These are phyloP conservation scores for Octomys mimax DNA, from an alignment of 2,797 vertebrate species.

Conservation along the genomic window DNA sequence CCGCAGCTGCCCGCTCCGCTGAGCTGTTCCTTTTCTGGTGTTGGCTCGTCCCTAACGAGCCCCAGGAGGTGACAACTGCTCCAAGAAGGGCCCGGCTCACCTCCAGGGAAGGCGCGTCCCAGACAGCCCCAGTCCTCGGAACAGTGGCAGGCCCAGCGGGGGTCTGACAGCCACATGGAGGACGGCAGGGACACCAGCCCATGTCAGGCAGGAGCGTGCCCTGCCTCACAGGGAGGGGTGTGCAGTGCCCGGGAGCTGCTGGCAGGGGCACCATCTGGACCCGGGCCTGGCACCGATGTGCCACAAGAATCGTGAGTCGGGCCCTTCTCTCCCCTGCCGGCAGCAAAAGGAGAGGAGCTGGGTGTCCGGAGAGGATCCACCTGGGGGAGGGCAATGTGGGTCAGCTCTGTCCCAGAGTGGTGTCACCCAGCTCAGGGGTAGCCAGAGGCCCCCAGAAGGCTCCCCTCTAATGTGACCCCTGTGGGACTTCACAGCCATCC, in stretches of 20 bases:
- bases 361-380: slow-evolving; percentile 67
- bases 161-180: slow-evolving; percentile 75
- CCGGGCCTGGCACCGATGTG: neutral
- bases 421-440: neutral
- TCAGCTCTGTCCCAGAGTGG: too few species aligned
- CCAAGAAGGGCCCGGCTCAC: slow-evolving; percentile 78
- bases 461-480: neutral
- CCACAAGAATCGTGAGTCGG: slow-evolving; percentile 70
- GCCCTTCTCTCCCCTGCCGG: slow-evolving; percentile 59
- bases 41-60: slow-evolving; percentile 83
- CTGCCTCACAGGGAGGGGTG: neutral
- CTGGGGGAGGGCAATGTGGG: slow-evolving; percentile 40
- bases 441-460: neutral
- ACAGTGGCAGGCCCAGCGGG: slow-evolving; percentile 21
- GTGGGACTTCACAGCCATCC: accelerated
- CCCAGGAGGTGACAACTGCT: slow-evolving; percentile 70
- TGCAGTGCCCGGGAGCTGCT: slow-evolving; percentile 41
- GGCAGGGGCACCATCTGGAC: slow-evolving; percentile 75
- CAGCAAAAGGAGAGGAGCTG: neutral
- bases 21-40: slow-evolving; percentile 78
- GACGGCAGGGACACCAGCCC: neutral
- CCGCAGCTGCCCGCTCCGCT: slow-evolving; percentile 10
- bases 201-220: slow-evolving; percentile 5
- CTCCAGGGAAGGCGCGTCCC: slow-evolving; percentile 68
- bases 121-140: slow-evolving; percentile 74